Evolutionary conservation across 1,140 invertebrate genomes (phyloP), one percentile per base, ranked within the genome.

Genomic region (Sycophila sp.): DNA sequence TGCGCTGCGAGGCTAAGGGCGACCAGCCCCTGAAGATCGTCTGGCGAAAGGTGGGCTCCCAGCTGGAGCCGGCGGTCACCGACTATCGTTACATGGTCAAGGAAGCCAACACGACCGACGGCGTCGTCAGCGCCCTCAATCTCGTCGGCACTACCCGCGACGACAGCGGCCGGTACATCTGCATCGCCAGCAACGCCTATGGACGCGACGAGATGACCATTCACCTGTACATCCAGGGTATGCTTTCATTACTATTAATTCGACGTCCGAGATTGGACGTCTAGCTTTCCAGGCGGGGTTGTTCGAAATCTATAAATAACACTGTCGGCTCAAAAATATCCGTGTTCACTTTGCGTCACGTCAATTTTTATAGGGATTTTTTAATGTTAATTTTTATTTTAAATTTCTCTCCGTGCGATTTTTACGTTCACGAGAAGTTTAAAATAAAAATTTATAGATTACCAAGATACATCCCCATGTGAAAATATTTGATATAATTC

Each of bases 201-300:
- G 96, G 96, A 22, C 91, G 93, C 74, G 96, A 98, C 78, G 92
- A 96, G 80, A 95, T 96, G 89, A 92, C 92, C 24, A 95, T 97
- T 80, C 93, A 96, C 77, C 88, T 98, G 10, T 92, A 95, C 55
- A 94, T 98, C 10, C 95, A 97, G 91, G 96, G 92, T 92, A 81
- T 75, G 72, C 5, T n/a, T n/a, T 5, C 11, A n/a, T 64, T 47
- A 10, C 11, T 15, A 15, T 7, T 38, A 7, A n/a, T 40, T 15
- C 19, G 42, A 2, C 7, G 17, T 5, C 4, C 2, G 36, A 28
- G 13, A 26, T 26, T 26, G 11, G 22, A n/a, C n/a, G n/a, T n/a
- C n/a, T n/a, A n/a, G n/a, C n/a, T n/a, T n/a, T n/a, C n/a, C n/a
- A n/a, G 8, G 26, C 22, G 49, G 2, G 17, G 26, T 26, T 17